Evolutionary conservation across 2,888 invertebrate genomes (phyloP), one percentile per base, ranked within the genome.

Genomic region (Drosophila yooni): DNA sequence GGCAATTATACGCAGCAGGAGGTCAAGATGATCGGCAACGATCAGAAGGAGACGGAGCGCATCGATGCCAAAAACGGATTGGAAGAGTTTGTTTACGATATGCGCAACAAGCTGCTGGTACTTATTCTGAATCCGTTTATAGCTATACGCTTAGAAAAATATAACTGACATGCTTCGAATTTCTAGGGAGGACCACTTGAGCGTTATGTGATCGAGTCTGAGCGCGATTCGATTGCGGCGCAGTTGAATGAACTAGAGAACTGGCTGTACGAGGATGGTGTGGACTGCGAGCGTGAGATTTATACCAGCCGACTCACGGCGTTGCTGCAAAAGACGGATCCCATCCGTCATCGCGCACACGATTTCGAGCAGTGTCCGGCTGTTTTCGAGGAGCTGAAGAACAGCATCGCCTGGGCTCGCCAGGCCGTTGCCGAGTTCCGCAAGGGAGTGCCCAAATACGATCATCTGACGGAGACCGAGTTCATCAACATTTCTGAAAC

Each of bases 51-150:
- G 94, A 99, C 98, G 89, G 98, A 99, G 92, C 96, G 99, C 57
- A 96, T 97, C 7, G 99, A 99, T 93, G 98, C 98, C 1, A 97
- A 99, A 90, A 99, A 99, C 93, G 97, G 98, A 4, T 95, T 99
- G 0, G 99, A 99, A 93, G 99, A 99, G 93, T 99, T 98, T 91
- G 98, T 99, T 36, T 99, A 99, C 92, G 99, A 99, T 88, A 95
- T 99, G 93, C 95, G 99, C 64, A 97, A 97, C 70, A 98, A 98
- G 92, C 93, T 99, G 62, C 95, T 95, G 48, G 93, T 93, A 85
- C 70, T 58, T 57, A 1, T 27, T 4, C 6, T 21, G 10, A 31
- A 7, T 2, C 21, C 18, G 31, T 27, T 18, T 2, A 15, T 2
- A 15, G 11, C 18, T 21, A 29, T n/a, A 15, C 11, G 25, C 8